Percentiles rank a stretch among this genome's conserved stretches.
phyloP scores from a whole-genome alignment of 1,140 invertebrate species.

The Drosophila sp. region DNA sequence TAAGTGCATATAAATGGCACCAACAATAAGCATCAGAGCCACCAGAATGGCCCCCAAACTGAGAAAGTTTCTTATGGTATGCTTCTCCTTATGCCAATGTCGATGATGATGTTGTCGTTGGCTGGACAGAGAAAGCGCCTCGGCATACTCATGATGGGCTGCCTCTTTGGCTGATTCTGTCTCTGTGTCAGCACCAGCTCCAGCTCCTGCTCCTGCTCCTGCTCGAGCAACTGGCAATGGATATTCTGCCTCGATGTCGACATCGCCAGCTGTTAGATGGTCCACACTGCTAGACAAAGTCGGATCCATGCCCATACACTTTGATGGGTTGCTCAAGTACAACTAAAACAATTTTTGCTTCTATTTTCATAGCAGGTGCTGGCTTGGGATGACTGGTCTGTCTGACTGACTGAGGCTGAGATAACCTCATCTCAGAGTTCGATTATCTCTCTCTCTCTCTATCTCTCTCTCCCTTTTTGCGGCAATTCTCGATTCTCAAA shows the following conservation, averaged over 20 bases:
- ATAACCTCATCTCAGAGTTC: conserved; percentile 40
- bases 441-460: conserved; percentile 54
- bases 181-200: neutral
- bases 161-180: conserved; percentile 18
- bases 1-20: conserved; percentile 66
- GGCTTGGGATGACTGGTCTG: neutral
- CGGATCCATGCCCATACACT: conserved; percentile 25
- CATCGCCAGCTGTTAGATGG: conserved; percentile 16
- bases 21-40: conserved; percentile 57
- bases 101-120: neutral
- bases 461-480: neutral
- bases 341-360: conserved; percentile 27
- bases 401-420: conserved; percentile 16
- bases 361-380: conserved; percentile 6
- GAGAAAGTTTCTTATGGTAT: conserved; percentile 28
- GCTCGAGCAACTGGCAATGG: too few relatives aligned
- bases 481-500: conserved; percentile 20
- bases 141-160: conserved; percentile 31
- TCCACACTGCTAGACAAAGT: conserved; percentile 26
- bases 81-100: conserved; percentile 14
- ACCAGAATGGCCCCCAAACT: conserved; percentile 48
- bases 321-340: conserved; percentile 4
- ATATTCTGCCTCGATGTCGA: neutral
- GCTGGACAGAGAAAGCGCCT: conserved; percentile 16
- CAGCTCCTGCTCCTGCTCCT: neutral